Percentiles rank a stretch among this genome's conserved stretches.
phyloP scores from a whole-genome alignment of 2,797 vertebrate species.

The Sparidentex hasta region DNA sequence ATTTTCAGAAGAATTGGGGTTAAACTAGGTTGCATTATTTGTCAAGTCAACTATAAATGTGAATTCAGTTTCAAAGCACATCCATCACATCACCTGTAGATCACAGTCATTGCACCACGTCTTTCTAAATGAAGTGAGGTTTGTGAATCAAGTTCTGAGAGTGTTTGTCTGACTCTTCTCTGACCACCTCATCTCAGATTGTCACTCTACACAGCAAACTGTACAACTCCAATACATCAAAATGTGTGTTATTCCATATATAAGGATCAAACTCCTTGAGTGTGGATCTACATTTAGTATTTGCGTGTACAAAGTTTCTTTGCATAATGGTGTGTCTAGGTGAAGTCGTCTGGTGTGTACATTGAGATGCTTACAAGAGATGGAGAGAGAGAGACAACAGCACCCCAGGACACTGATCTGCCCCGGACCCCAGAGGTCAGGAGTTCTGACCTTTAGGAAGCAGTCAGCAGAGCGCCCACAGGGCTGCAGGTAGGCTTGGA shows the following conservation, averaged over 20 bases:
- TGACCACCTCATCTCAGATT: background rate
- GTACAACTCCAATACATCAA: background rate
- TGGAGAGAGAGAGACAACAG: constrained; percentile 45
- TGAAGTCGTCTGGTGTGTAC: background rate
- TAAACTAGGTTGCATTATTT: background rate
- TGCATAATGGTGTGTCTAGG: background rate
- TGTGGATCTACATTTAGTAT: background rate
- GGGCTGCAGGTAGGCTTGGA: constrained; percentile 69
- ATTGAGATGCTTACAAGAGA: constrained; percentile 21
- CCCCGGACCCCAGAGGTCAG: constrained; percentile 58
- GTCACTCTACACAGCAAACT: background rate
- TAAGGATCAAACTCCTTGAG: background rate
- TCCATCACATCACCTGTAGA: background rate
- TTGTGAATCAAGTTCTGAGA: background rate
- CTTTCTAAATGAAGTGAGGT: background rate
- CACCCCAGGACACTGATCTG: constrained; percentile 65
- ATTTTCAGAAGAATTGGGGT: background rate
- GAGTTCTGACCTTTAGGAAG: constrained; percentile 64
- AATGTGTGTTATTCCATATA: background rate
- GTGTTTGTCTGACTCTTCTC: background rate
- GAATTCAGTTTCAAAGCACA: background rate
- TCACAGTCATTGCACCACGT: background rate
- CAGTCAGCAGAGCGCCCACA: constrained; percentile 54
- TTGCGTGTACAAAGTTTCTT: background rate
- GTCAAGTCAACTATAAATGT: background rate